Evolutionary conservation across 2,888 invertebrate species (phyloP).

Genomic region (Polydrusus pterygomalis): DNA sequence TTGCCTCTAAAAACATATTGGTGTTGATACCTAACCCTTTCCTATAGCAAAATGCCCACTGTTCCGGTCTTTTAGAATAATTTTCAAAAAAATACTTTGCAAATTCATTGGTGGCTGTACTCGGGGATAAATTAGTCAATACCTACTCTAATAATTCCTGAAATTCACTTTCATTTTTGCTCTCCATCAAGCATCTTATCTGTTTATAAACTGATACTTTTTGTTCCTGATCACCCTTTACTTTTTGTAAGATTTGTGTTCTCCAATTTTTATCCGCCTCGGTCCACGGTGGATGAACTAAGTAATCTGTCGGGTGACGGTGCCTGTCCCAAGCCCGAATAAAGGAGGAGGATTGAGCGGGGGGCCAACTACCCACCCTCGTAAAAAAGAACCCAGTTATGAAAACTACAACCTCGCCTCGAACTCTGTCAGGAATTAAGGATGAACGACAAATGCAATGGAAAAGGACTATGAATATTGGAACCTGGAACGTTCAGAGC

Average conservation of each 20-base stretch:
- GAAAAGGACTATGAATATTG: neutral
- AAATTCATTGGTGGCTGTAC: neutral
- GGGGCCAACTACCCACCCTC: no score
- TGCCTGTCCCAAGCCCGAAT: no score
- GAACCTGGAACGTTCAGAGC: constrained; percentile 46
- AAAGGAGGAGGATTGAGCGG: no score
- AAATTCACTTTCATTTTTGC: neutral
- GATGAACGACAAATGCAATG: no score
- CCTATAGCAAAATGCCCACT: constrained; percentile 30
- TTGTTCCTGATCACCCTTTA: constrained; percentile 10
- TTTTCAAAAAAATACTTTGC: neutral
- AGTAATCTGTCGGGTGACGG: no score
- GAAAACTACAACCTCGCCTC: no score
- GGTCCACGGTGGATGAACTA: no score
- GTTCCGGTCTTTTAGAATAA: constrained; percentile 2
- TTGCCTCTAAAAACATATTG: constrained; percentile 29
- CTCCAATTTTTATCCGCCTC: constrained; percentile 1
- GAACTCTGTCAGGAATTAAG: no score
- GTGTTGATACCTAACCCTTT: constrained; percentile 25
- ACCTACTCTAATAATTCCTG: neutral
- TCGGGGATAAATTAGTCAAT: neutral
- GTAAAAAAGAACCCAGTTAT: no score
- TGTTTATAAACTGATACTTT: neutral
- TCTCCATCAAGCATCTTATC: neutral
- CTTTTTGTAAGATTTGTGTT: neutral